Percentiles rank a stretch among this genome's conserved stretches.
Conservation (phyloP, 2,888 invertebrate genomes). For the Colletes collaris region DNA sequence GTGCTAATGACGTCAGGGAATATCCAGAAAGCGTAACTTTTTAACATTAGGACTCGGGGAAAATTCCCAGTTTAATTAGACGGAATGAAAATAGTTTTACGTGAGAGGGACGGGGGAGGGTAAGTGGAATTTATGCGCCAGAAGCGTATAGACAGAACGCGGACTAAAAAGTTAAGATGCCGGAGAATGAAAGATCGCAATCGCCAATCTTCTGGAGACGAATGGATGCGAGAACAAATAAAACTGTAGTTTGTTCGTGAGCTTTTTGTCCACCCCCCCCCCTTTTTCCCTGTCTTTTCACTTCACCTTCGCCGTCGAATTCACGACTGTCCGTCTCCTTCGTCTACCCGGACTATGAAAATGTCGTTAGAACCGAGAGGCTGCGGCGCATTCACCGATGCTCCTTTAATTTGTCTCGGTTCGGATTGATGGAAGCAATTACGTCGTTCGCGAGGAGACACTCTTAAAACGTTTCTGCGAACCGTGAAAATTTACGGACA, state of each 20-base stretch:
- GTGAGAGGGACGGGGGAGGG: too few species aligned
- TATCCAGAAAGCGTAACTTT: slow-evolving; percentile 7
- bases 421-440: slow-evolving; percentile 80
- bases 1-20: slow-evolving; percentile 26
- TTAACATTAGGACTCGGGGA: background rate
- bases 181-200: slow-evolving; percentile 12
- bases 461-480: slow-evolving; percentile 71
- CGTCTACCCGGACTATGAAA: slow-evolving; percentile 57
- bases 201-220: slow-evolving; percentile 15
- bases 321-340: background rate
- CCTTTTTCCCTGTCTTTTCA: background rate
- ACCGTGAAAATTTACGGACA: slow-evolving; percentile 75
- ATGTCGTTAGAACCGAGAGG: slow-evolving; percentile 63
- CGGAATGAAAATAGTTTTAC: too few species aligned
- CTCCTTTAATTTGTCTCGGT: slow-evolving; percentile 77
- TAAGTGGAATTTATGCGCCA: too few species aligned
- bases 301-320: background rate
- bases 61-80: too few species aligned
- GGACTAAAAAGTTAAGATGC: background rate
- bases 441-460: slow-evolving; percentile 69
- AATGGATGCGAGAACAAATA: slow-evolving; percentile 16
- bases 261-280: background rate
- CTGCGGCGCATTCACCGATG: slow-evolving; percentile 59
- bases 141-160: background rate
- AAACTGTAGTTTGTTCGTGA: background rate